These are phyloP conservation scores for Ceryle rudis DNA, from an alignment of 2,797 vertebrate species.

Conservation along the genomic window DNA sequence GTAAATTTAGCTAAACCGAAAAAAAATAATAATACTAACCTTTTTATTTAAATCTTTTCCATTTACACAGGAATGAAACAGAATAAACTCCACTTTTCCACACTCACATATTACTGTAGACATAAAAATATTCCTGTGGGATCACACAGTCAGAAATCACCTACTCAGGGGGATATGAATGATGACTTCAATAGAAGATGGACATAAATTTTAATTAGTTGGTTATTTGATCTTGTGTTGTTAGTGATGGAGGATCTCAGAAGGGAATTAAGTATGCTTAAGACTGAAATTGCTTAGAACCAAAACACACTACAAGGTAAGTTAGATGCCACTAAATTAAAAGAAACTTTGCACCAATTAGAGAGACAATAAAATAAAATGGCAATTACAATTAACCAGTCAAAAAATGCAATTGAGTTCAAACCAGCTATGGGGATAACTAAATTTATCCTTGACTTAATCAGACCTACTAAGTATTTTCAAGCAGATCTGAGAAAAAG, in stretches of 20 bases:
- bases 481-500: not conserved
- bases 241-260: conserved; percentile 67
- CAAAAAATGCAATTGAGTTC: not conserved
- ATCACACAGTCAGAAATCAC: conserved; percentile 61
- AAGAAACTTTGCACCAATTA: conserved; percentile 53
- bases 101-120: conserved; percentile 43
- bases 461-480: not conserved
- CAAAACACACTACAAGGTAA: conserved; percentile 62
- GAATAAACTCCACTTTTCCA: conserved; percentile 52
- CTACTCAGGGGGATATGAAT: conserved; percentile 59
- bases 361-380: conserved; percentile 38
- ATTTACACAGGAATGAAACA: conserved; percentile 47
- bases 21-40: not conserved
- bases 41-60: conserved; percentile 14
- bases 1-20: not conserved
- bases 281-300: conserved; percentile 72
- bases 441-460: conserved; percentile 32
- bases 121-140: conserved; percentile 65
- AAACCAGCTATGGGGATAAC: not conserved
- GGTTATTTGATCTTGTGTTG: conserved; percentile 76
- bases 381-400: not conserved
- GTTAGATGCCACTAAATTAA: conserved; percentile 58
- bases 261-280: conserved; percentile 77
- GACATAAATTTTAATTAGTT: conserved; percentile 79
- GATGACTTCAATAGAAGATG: conserved; percentile 69